A percentile compares a stretch with the other conserved stretches of the same genome.
These are phyloP conservation scores for Drosophila lacicola DNA, from an alignment of 2,888 invertebrate species.

Conservation along the genomic window DNA sequence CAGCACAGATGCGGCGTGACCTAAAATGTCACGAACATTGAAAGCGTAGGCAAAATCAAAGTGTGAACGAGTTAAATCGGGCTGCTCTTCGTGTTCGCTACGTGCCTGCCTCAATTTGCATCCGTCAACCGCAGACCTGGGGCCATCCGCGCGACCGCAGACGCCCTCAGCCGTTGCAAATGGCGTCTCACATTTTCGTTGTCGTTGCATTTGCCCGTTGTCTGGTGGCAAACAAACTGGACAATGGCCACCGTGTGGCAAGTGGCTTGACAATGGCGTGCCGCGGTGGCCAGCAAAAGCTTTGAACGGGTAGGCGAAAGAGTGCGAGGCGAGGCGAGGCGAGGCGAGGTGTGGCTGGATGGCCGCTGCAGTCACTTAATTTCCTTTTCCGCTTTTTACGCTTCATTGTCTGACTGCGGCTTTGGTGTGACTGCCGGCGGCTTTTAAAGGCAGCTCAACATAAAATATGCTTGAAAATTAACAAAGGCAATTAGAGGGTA, in stretches of 20 bases:
- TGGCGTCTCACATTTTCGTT: slow-evolving; percentile 2
- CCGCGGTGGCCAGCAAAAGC: slow-evolving; percentile 12
- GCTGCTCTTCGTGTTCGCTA: slow-evolving; percentile 4
- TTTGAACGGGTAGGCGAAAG: not conserved
- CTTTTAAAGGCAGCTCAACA: slow-evolving; percentile 33
- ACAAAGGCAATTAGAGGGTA: slow-evolving; percentile 69
- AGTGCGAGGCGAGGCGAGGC: not conserved
- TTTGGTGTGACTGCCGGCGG: slow-evolving; percentile 14
- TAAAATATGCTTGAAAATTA: slow-evolving; percentile 64
- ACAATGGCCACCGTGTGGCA: slow-evolving; percentile 64
- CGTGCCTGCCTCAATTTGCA: slow-evolving; percentile 44
- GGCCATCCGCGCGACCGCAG: slow-evolving; percentile 9
- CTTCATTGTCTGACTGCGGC: slow-evolving; percentile 59
- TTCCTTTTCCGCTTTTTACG: slow-evolving; percentile 67
- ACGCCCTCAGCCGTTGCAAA: slow-evolving; percentile 13
- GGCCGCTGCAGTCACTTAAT: slow-evolving; percentile 62
- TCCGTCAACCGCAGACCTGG: slow-evolving; percentile 39
- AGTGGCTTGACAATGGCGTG: slow-evolving; percentile 67
- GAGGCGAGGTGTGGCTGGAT: slow-evolving; percentile 3
- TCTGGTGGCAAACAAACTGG: slow-evolving; percentile 58
- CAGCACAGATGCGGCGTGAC: not conserved
- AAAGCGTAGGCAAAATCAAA: not conserved
- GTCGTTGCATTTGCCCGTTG: slow-evolving; percentile 22
- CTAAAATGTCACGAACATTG: too few relatives aligned
- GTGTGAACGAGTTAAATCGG: slow-evolving; percentile 3